Percentiles rank a stretch among this genome's conserved stretches.
phyloP scores from a whole-genome alignment of 2,113 vertebrate genomes.

The Pelecanoides urinatrix region DNA sequence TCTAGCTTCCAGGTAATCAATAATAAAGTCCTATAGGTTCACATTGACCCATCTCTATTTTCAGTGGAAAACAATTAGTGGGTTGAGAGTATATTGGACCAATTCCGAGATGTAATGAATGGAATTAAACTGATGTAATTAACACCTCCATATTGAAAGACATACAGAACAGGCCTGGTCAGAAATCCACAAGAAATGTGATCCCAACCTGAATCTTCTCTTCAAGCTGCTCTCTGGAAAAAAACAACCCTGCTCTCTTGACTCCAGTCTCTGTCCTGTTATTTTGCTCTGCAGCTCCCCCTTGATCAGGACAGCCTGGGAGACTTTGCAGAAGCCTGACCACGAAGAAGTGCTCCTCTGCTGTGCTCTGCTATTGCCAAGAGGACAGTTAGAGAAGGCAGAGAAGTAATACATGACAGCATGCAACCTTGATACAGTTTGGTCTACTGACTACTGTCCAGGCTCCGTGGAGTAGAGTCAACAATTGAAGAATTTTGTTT shows the following conservation, averaged over 20 bases:
- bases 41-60: slow-evolving; percentile 8
- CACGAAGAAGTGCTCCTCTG: not conserved
- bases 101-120: not conserved
- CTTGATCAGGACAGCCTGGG: not conserved
- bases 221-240: not conserved
- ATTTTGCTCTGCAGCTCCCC: not conserved
- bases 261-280: not conserved
- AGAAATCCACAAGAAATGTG: not conserved
- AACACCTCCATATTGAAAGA: slow-evolving; percentile 3
- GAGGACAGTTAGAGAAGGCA: not conserved
- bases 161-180: not conserved
- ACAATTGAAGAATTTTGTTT: not conserved
- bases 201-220: not conserved
- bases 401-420: not conserved
- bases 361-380: not conserved
- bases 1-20: slow-evolving; percentile 29
- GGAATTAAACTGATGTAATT: slow-evolving; percentile 39
- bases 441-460: not conserved
- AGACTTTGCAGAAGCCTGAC: not conserved
- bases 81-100: not conserved
- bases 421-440: not conserved
- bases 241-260: not conserved
- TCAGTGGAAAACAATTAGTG: slow-evolving; percentile 17
- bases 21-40: slow-evolving; percentile 8
- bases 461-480: not conserved